Base-by-base conservation (phyloP, 2,113 vertebrate species). In the Channa argus region DNA sequence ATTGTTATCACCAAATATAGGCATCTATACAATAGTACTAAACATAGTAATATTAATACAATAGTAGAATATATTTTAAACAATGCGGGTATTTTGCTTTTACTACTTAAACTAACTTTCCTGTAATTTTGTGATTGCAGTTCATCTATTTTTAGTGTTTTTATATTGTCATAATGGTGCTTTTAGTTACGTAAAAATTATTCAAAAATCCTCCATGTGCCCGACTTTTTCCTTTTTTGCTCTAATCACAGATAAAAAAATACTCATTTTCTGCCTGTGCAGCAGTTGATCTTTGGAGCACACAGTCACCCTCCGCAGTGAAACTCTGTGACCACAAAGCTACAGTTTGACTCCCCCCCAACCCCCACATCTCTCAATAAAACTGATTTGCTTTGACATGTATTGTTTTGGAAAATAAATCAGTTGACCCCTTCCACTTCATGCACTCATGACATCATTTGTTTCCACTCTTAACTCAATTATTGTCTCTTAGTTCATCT, bases 401-500 rank as follows among this genome's bases (percentile, higher is more conserved):
- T 87, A 90, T 90, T 89, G 85, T 90, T 93, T 90, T 86, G 86
- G 73, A 89, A 92, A 92, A 92, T 89, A 91, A 92, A 89, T 91
- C 86, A 88, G 85, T 86, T 46, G 63, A 87, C 84, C 89, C 65
- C 81, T 93, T 94, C 87, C 91, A 91, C 82, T 91, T 87, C 83
- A 83, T 92, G 92, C 82, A 71, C 86, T 79, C 63, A 47, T 91
- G 89, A 91, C 91, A 92, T 90, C 71, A 91, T 93, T 93, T 91
- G 82, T 89, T 90, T 90, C 82, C 90, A 90, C 88, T 92, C 85
- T 92, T 92, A 93, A 91, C 91, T 92, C 91, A 91, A 92, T 93
- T 93, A 92, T 92, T 93, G 90, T 92, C 91, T 92, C 92, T 93
- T 92, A 90, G 91, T 94, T 94, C 92, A 94, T 90, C 88, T 92